Evolutionary conservation across 1,140 invertebrate species (phyloP).

Genomic region (Cylas formicarius): DNA sequence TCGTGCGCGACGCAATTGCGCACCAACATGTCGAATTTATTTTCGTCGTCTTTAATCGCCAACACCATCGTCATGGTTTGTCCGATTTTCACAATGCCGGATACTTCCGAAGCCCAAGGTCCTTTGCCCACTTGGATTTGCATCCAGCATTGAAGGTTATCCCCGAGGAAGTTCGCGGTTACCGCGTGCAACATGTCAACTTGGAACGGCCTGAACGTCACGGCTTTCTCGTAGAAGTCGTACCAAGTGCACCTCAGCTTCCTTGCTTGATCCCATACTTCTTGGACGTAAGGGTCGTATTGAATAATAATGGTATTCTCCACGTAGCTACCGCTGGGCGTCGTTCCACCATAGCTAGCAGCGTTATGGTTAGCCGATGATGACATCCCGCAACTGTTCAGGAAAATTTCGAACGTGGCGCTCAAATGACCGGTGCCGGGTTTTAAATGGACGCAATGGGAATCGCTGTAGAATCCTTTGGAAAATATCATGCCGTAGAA

Average conservation of each 20-base stretch:
- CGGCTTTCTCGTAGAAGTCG: slow-evolving; percentile 90
- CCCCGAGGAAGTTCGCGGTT: slow-evolving; percentile 88
- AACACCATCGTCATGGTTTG: slow-evolving; percentile 95
- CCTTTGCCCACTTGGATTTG: slow-evolving; percentile 92
- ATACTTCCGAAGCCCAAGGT: slow-evolving; percentile 90
- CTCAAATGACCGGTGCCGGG: slow-evolving; percentile 81
- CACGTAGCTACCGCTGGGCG: slow-evolving; percentile 83
- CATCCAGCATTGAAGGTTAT: slow-evolving; percentile 95
- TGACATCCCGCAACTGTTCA: slow-evolving; percentile 86
- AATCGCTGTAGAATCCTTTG: slow-evolving; percentile 85
- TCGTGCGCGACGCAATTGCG: slow-evolving; percentile 91
- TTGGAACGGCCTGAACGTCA: slow-evolving; percentile 88
- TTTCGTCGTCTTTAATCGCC: slow-evolving; percentile 91
- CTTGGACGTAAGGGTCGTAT: slow-evolving; percentile 90
- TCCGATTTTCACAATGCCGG: slow-evolving; percentile 90
- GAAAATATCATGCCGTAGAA: slow-evolving; percentile 96
- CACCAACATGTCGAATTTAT: slow-evolving; percentile 92
- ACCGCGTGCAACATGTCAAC: slow-evolving; percentile 92
- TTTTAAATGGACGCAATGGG: slow-evolving; percentile 84
- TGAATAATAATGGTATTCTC: slow-evolving; percentile 94
- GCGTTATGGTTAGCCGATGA: slow-evolving; percentile 80
- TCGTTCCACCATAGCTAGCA: slow-evolving; percentile 65
- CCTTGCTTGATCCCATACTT: slow-evolving; percentile 79
- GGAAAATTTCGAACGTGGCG: slow-evolving; percentile 86
- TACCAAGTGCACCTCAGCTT: slow-evolving; percentile 90